Conservation (phyloP, 2,888 invertebrate genomes). For the Noctua comes region DNA sequence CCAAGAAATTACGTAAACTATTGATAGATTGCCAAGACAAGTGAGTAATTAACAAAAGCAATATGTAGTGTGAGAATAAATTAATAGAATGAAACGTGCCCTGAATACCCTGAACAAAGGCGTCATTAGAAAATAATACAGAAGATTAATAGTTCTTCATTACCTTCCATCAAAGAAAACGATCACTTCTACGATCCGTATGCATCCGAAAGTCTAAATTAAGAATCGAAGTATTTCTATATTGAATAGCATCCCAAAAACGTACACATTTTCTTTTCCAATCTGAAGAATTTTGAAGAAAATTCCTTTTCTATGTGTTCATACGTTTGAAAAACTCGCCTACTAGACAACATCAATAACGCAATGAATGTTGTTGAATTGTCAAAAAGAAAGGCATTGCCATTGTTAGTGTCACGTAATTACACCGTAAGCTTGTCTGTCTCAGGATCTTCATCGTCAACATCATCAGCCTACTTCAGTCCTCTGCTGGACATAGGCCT, state of each 20-base stretch:
- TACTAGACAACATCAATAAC: background rate
- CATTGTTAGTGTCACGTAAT: background rate
- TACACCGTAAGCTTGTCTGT: background rate
- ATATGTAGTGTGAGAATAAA: conserved; percentile 52
- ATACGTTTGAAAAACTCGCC: background rate
- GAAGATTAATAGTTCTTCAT: background rate
- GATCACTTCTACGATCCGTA: background rate
- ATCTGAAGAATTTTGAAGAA: background rate
- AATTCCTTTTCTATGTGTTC: background rate
- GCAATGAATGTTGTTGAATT: background rate
- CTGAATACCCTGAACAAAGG: background rate
- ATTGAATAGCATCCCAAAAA: background rate
- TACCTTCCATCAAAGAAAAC: background rate
- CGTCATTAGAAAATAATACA: background rate
- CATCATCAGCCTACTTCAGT: too few species aligned
- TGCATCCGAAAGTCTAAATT: background rate
- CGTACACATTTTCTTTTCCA: background rate
- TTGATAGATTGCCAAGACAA: conserved; percentile 49
- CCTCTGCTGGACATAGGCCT: too few species aligned
- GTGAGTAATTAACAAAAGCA: conserved; percentile 48
- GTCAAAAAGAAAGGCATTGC: background rate
- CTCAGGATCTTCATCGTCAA: too few species aligned
- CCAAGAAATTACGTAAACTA: conserved; percentile 44
- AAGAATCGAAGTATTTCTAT: background rate
- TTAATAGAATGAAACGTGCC: conserved; percentile 42